Base-by-base conservation (phyloP, 2,888 invertebrate species). In the Synanthedon vespiformis region DNA sequence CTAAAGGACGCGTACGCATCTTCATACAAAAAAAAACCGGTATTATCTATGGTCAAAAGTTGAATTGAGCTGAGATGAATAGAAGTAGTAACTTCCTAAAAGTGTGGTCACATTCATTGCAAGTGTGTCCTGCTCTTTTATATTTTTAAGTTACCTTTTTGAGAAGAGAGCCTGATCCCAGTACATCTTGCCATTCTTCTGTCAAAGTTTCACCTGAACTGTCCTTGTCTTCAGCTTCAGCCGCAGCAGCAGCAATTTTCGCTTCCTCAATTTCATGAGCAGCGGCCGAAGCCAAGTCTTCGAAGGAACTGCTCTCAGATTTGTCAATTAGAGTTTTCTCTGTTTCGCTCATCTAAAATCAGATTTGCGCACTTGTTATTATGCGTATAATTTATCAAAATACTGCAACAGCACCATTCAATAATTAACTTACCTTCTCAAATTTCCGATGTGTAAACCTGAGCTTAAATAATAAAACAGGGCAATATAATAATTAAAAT, bases 161-260 rank as follows among this genome's bases (percentile, higher is more conserved):
- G 41, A 89, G 76, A 40, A 95, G 74, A 56, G 93, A 91, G 27
- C 93, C 93, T 79, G 92, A 95, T 12, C 95, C 95, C 54, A 95
- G 84, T 52, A 96, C 89, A 77, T 95, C 95, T 60, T 93, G 88
- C 89, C 92, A 92, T 60, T 92, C 92, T 18, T 91, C 79, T 53
- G 66, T 60, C 64, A 75, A 73, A 41, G 65, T 63, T 51, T 77
- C 77, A 40, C 64, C 59, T 40, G 72, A 59, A 56, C 73, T 79
- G 34, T 77, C 75, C 54, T 73, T 77, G 40, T 74, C 77, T 2
- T 72, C 61, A 12, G 77, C 77, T 2, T 72, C 61, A 12, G 77
- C 77, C 18, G 52, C 50, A 8, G 75, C 82, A 48, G 79, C 86
- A 0, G 84, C 80, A 4, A 83, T 67, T 56, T 85, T 83, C 1